Percentiles rank a stretch among this genome's conserved stretches.
Conservation (phyloP, 2,797 vertebrate species). For the Scolopax bukidnonensis region DNA sequence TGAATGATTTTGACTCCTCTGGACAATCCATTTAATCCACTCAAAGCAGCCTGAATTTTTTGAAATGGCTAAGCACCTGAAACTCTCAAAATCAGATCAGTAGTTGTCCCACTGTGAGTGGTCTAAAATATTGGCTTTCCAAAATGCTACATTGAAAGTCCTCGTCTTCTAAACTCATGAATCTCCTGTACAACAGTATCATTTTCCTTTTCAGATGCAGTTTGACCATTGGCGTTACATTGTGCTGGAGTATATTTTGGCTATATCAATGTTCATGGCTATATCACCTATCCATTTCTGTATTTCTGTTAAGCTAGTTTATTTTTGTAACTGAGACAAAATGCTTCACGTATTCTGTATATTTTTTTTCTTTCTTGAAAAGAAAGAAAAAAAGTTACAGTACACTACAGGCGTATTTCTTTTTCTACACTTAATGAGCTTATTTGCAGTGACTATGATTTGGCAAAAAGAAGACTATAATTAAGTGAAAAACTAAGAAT, state of each 20-base stretch:
- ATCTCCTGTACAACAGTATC: not conserved
- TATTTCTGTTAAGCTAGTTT: not conserved
- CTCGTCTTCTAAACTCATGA: not conserved
- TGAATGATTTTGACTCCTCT: not conserved
- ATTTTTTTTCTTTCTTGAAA: not conserved
- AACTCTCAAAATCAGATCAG: not conserved
- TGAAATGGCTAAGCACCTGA: not conserved
- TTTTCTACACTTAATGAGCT: not conserved
- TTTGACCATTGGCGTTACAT: not conserved
- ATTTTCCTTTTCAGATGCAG: not conserved
- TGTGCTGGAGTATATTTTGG: not conserved
- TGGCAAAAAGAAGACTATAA: not conserved
- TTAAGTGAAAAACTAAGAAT: not conserved
- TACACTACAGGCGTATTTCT: not conserved
- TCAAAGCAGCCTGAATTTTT: not conserved
- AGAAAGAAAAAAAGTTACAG: not conserved
- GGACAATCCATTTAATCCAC: not conserved
- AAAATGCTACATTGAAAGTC: not conserved
- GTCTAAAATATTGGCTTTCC: not conserved
- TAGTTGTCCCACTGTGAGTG: not conserved
- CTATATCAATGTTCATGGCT: not conserved
- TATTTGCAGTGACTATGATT: not conserved
- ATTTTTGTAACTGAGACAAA: not conserved
- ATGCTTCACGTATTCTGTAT: not conserved
- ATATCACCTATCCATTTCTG: not conserved